These are phyloP conservation scores for Grantiella picta DNA, from an alignment of 2,113 vertebrate genomes.

Conservation along the genomic window DNA sequence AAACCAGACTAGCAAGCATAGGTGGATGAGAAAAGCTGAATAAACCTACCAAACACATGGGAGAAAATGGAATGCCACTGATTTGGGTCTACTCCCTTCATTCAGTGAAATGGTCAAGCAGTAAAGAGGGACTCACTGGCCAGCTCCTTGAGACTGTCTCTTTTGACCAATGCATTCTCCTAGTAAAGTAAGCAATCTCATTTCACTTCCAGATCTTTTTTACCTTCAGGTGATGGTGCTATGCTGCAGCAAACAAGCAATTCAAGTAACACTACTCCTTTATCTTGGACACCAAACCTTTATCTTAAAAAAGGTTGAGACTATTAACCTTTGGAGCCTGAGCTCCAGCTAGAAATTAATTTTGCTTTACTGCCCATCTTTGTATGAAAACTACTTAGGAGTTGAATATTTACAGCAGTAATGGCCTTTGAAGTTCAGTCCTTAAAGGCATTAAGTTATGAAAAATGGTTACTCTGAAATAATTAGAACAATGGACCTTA, in stretches of 20 bases:
- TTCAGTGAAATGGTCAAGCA: not conserved
- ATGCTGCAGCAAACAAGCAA: not conserved
- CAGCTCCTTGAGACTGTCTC: not conserved
- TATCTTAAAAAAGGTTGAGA: not conserved
- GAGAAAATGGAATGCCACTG: not conserved
- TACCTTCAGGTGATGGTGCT: not conserved
- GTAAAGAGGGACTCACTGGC: not conserved
- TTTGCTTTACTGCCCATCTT: not conserved
- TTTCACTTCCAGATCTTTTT: not conserved
- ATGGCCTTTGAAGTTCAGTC: constrained; percentile 44
- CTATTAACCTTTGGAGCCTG: not conserved
- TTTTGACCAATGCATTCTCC: not conserved
- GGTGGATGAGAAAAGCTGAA: not conserved
- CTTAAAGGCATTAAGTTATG: constrained; percentile 43
- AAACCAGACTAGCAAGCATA: not conserved
- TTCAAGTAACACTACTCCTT: not conserved
- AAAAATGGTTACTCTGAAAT: constrained; percentile 59
- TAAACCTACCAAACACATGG: not conserved
- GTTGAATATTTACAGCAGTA: constrained; percentile 56
- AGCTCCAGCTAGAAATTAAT: not conserved
- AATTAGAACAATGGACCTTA: constrained; percentile 30
- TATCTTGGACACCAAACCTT: not conserved
- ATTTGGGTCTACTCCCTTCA: not conserved
- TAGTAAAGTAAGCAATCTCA: not conserved
- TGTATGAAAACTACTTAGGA: constrained; percentile 51